Evolutionary conservation across 2,113 vertebrate genomes (phyloP).

Genomic region (Vanacampus margaritifer): DNA sequence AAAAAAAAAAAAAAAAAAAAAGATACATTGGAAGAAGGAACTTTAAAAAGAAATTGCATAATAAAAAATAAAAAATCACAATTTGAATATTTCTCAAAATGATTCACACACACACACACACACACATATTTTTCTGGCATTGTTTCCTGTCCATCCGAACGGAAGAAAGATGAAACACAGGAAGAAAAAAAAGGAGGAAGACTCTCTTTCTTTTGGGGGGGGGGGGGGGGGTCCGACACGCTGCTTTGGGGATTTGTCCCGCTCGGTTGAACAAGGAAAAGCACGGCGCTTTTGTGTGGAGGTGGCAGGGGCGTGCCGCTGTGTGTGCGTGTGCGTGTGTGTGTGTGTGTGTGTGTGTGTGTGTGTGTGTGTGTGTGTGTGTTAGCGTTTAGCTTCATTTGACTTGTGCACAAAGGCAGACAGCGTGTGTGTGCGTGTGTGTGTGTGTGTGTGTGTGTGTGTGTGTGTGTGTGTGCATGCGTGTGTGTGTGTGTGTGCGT

Average conservation of each 20-base stretch:
- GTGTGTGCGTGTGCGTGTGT: too few species aligned
- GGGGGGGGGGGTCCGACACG: constrained; percentile 35
- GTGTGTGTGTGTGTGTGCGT: constrained; percentile 18
- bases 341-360: constrained; percentile 33
- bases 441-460: constrained; percentile 18
- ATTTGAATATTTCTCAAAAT: too few species aligned
- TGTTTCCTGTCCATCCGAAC: constrained; percentile 54
- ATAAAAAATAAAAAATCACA: too few species aligned
- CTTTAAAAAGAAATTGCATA: too few species aligned
- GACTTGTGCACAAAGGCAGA: constrained; percentile 14
- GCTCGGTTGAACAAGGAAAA: constrained; percentile 63
- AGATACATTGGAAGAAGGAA: too few species aligned
- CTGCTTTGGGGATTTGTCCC: constrained; percentile 69
- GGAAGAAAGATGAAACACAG: constrained; percentile 57
- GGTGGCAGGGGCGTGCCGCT: constrained; percentile 59
- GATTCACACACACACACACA: constrained; percentile 4
- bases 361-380: constrained; percentile 31
- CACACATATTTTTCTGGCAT: constrained; percentile 28
- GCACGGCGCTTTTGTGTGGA: constrained; percentile 70
- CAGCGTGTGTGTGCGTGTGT: constrained; percentile 14
- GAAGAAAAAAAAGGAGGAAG: constrained; percentile 33
- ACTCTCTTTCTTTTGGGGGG: constrained; percentile 28
- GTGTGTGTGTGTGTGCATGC: constrained; percentile 14
- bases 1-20: too few species aligned
- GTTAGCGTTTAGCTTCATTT: constrained; percentile 32